phyloP scores from a whole-genome alignment of 2,113 vertebrate genomes.

The Morphnarchus princeps region DNA sequence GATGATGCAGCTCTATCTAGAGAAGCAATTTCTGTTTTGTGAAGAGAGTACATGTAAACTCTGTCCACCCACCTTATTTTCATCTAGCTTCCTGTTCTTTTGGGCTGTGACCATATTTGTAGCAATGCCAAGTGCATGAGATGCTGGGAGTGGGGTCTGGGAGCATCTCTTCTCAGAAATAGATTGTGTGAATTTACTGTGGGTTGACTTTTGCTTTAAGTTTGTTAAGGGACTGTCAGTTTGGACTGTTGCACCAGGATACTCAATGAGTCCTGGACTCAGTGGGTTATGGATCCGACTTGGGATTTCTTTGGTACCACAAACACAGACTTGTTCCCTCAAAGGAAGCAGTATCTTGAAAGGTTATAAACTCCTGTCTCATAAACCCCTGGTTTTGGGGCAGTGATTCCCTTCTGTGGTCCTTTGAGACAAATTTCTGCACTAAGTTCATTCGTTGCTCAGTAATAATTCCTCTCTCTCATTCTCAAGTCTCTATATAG shows the following conservation, averaged over 20 bases:
- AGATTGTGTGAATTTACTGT: neutral
- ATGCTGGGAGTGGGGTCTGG: neutral
- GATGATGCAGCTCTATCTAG: neutral
- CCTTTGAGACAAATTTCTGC: neutral
- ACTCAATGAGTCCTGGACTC: neutral
- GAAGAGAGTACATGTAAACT: neutral
- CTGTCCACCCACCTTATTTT: neutral
- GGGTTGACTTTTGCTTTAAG: neutral
- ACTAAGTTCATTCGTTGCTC: neutral
- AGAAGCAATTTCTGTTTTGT: neutral
- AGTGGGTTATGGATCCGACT: rapidly evolving
- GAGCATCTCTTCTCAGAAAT: neutral
- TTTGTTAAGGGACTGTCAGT: neutral
- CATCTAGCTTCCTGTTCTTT: neutral
- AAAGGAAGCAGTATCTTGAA: neutral
- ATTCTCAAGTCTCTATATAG: neutral
- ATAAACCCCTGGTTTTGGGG: neutral
- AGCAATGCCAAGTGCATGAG: neutral
- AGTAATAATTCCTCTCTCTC: neutral
- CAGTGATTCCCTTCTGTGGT: neutral
- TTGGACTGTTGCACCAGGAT: neutral
- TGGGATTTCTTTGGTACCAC: neutral
- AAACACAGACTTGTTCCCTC: neutral
- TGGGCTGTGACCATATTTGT: neutral
- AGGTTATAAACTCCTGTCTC: neutral